Percentiles rank a stretch among this genome's conserved stretches.
Evolutionary conservation across 2,113 vertebrate species (phyloP).

Genomic region (Electrona antarctica): DNA sequence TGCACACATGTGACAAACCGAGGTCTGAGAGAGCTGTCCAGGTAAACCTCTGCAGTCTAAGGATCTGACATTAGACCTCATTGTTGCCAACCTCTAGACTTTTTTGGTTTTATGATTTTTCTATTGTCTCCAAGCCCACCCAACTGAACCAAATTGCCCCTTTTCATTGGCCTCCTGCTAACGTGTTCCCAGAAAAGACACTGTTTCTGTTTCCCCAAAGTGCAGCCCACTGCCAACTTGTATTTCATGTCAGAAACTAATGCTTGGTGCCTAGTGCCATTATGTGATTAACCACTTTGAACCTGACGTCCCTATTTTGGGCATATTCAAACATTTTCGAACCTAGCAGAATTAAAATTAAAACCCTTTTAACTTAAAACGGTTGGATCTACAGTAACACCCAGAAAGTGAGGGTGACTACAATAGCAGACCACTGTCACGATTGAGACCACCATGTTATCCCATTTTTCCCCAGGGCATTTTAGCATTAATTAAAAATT

Average conservation of each 20-base stretch:
- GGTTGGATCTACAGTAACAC: too few species aligned
- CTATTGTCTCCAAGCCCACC: background rate
- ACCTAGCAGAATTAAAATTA: too few species aligned
- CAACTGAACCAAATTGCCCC: background rate
- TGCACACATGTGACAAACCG: conserved; percentile 79
- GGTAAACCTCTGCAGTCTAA: conserved; percentile 62
- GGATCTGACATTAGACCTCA: background rate
- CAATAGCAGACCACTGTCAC: background rate
- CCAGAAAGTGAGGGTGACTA: background rate
- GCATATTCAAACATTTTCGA: too few species aligned
- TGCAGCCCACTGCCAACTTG: background rate
- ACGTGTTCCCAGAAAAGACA: conserved; percentile 27
- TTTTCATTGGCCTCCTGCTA: conserved; percentile 6
- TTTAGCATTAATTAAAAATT: too few species aligned
- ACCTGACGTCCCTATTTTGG: too few species aligned
- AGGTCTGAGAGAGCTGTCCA: conserved; percentile 77
- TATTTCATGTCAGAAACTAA: conserved; percentile 19
- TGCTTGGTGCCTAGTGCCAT: background rate
- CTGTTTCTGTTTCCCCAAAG: conserved; percentile 19
- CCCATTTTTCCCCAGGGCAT: too few species aligned
- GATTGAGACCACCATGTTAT: too few species aligned
- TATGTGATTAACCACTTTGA: too few species aligned
- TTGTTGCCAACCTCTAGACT: background rate
- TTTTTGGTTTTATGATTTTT: too few species aligned
- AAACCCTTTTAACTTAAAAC: too few species aligned